phyloP scores from a whole-genome alignment of 2,113 vertebrate genomes.

The Bubo blakistoni region DNA sequence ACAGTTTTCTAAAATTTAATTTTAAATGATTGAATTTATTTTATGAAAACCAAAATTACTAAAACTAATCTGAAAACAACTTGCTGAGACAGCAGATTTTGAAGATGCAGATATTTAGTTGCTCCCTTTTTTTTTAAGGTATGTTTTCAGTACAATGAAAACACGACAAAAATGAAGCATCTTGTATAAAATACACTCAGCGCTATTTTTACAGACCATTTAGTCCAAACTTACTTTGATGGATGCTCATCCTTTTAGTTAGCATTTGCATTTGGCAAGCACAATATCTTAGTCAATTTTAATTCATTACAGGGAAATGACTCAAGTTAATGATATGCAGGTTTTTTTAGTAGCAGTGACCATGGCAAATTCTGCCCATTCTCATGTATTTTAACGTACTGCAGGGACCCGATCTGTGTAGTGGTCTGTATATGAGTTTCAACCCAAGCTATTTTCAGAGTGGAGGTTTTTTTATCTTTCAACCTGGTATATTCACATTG shows the following conservation, averaged over 20 bases:
- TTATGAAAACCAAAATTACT: background rate
- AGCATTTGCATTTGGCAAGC: background rate
- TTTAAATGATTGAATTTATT: background rate
- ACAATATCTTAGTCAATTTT: background rate
- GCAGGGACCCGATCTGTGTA: background rate
- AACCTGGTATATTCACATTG: background rate
- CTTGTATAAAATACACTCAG: background rate
- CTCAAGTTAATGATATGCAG: background rate
- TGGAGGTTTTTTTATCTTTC: background rate
- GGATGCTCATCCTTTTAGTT: background rate
- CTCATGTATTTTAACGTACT: background rate
- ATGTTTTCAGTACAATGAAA: background rate
- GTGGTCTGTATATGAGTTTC: background rate
- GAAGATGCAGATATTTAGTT: background rate
- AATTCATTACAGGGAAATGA: background rate
- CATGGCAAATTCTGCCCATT: background rate
- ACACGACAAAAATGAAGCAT: background rate
- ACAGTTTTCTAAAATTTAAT: background rate
- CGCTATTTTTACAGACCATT: background rate
- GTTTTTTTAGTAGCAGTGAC: background rate
- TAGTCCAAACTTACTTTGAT: background rate
- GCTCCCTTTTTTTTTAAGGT: background rate
- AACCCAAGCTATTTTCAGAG: background rate
- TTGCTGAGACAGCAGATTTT: background rate
- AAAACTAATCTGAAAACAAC: background rate